phyloP scores from a whole-genome alignment of 2,888 invertebrate genomes.

The Acleris laterana region DNA sequence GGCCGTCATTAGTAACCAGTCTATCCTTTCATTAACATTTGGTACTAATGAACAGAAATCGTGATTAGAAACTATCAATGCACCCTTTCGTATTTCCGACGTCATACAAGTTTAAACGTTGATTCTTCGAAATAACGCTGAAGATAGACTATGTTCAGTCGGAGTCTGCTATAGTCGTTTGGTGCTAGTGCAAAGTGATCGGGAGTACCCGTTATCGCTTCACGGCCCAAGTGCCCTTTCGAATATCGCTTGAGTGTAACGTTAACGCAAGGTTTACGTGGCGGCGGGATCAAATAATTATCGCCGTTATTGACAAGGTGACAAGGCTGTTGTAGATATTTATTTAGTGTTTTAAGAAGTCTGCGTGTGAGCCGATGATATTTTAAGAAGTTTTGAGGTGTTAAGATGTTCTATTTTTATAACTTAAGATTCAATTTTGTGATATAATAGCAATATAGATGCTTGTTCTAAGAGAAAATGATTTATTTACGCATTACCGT shows the following conservation, averaged over 20 bases:
- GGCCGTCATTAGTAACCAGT: constrained; percentile 12
- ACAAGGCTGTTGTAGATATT: not conserved
- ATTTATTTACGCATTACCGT: too few species aligned
- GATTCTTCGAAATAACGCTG: not conserved
- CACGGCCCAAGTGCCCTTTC: constrained; percentile 48
- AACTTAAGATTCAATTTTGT: too few species aligned
- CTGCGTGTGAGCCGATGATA: not conserved
- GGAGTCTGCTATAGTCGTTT: constrained; percentile 10
- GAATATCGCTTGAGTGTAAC: constrained; percentile 42
- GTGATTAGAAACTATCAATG: constrained; percentile 37
- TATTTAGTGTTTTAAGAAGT: constrained; percentile 1
- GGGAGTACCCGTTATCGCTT: constrained; percentile 53
- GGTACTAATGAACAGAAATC: constrained; percentile 29
- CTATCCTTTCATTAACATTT: constrained; percentile 27
- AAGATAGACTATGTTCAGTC: not conserved
- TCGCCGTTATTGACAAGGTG: constrained; percentile 6
- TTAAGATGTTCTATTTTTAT: too few species aligned
- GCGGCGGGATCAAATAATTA: constrained; percentile 7
- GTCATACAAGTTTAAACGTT: not conserved
- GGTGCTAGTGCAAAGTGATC: constrained; percentile 39
- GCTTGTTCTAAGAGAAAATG: too few species aligned
- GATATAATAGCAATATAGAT: too few species aligned
- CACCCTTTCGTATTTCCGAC: constrained; percentile 14
- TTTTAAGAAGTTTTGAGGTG: not conserved
- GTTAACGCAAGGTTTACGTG: constrained; percentile 15